Evolutionary conservation across 2,797 vertebrate genomes (phyloP).

Genomic region (Luscinia luscinia): DNA sequence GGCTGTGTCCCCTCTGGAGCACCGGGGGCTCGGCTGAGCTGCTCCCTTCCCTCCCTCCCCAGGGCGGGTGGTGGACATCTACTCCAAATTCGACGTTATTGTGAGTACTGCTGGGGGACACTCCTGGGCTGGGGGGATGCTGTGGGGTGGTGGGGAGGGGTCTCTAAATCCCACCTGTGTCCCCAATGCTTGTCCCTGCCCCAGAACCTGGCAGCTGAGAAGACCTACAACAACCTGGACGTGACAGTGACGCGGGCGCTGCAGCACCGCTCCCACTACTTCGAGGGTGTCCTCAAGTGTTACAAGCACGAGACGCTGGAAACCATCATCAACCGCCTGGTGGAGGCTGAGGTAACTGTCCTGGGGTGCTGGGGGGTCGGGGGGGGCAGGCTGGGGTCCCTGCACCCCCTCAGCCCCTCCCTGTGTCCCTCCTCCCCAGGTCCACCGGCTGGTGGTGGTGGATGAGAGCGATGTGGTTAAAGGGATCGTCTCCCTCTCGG

Average conservation of each 20-base stretch:
- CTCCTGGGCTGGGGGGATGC: neutral
- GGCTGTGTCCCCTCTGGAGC: fast-evolving
- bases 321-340: conserved; percentile 93
- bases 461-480: conserved; percentile 93
- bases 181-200: neutral
- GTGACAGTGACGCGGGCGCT: conserved; percentile 95
- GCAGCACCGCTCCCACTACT: conserved; percentile 95
- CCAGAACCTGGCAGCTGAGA: conserved; percentile 96
- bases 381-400: neutral
- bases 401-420: neutral
- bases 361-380: fast-evolving
- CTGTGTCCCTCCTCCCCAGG: conserved; percentile 64
- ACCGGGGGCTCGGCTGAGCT: fast-evolving
- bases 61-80: conserved; percentile 97
- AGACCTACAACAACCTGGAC: conserved; percentile 98
- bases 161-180: neutral
- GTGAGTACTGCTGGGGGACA: conserved; percentile 82
- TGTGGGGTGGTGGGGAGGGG: neutral
- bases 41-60: neutral
- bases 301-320: conserved; percentile 90
- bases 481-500: conserved; percentile 94
- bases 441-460: conserved; percentile 95
- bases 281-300: conserved; percentile 96
- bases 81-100: conserved; percentile 98
- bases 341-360: conserved; percentile 89